Percentiles rank a stretch among this genome's conserved stretches.
These are phyloP conservation scores for Erythrolamprus reginae DNA, from an alignment of 2,113 vertebrate genomes.

Conservation along the genomic window DNA sequence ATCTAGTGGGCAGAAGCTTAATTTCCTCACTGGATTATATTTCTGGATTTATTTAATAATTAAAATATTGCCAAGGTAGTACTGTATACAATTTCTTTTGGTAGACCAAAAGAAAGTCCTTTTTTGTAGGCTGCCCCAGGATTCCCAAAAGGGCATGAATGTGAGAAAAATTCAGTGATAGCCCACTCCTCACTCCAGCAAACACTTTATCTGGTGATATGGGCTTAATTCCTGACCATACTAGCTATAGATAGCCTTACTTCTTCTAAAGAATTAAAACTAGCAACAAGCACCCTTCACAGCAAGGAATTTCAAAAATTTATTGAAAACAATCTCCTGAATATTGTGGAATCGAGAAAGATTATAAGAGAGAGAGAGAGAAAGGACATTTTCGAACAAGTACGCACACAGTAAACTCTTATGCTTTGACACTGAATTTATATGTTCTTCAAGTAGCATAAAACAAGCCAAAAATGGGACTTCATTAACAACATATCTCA, in stretches of 20 bases:
- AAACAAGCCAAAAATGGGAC: background rate
- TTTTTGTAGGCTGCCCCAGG: background rate
- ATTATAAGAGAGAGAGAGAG: background rate
- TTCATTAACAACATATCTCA: background rate
- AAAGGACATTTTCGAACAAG: background rate
- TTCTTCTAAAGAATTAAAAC: background rate
- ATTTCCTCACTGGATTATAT: conserved; percentile 11
- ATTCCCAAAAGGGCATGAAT: background rate
- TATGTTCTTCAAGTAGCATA: background rate
- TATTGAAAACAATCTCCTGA: background rate
- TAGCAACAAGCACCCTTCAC: background rate
- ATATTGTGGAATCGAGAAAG: background rate
- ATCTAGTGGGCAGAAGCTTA: conserved; percentile 2
- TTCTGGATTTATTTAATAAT: conserved; percentile 23
- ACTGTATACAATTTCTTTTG: background rate
- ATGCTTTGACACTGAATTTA: background rate
- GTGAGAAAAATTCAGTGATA: background rate
- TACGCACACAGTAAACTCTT: background rate
- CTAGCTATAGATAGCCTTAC: background rate
- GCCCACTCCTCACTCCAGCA: background rate
- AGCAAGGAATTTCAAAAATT: background rate
- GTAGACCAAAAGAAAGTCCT: background rate
- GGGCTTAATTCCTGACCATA: background rate
- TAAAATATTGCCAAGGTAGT: conserved; percentile 6
- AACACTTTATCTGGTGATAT: background rate